A percentile compares a stretch with the other conserved stretches of the same genome.
phyloP scores from a whole-genome alignment of 2,888 invertebrate species.

The Limenitis camilla region DNA sequence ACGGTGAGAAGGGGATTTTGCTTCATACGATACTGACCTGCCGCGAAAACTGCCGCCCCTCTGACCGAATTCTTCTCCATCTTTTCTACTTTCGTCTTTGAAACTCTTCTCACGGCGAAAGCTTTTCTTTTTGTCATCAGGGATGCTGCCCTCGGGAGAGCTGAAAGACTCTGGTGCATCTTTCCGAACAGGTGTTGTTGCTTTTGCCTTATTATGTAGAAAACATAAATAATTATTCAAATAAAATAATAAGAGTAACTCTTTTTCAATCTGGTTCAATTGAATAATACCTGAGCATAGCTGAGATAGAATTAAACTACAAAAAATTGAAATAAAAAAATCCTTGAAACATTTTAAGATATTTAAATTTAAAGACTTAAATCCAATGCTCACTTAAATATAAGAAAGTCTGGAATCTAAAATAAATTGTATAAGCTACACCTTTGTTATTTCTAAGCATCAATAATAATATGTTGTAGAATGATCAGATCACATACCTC shows the following conservation, averaged over 20 bases:
- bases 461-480: not conserved
- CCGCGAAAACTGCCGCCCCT: slow-evolving; percentile 59
- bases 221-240: not conserved
- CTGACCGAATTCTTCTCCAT: slow-evolving; percentile 50
- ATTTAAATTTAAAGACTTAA: too few relatives aligned
- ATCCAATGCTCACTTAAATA: too few relatives aligned
- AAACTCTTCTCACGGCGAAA: slow-evolving; percentile 61
- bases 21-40: too few relatives aligned
- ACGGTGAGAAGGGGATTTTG: too few relatives aligned
- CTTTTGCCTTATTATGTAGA: slow-evolving; percentile 36
- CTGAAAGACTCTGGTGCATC: slow-evolving; percentile 57
- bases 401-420: too few relatives aligned
- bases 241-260: not conserved
- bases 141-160: slow-evolving; percentile 53
- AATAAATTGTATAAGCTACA: too few relatives aligned
- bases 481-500: not conserved
- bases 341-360: too few relatives aligned
- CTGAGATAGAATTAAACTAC: too few relatives aligned
- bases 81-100: slow-evolving; percentile 52
- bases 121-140: slow-evolving; percentile 47
- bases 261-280: slow-evolving; percentile 29
- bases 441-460: too few relatives aligned
- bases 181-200: slow-evolving; percentile 54
- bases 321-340: too few relatives aligned
- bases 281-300: too few relatives aligned